Evolutionary conservation across 2,797 vertebrate species (phyloP), one percentile per base, ranked within the genome.

Genomic region (Arnoldichthys spilopterus): DNA sequence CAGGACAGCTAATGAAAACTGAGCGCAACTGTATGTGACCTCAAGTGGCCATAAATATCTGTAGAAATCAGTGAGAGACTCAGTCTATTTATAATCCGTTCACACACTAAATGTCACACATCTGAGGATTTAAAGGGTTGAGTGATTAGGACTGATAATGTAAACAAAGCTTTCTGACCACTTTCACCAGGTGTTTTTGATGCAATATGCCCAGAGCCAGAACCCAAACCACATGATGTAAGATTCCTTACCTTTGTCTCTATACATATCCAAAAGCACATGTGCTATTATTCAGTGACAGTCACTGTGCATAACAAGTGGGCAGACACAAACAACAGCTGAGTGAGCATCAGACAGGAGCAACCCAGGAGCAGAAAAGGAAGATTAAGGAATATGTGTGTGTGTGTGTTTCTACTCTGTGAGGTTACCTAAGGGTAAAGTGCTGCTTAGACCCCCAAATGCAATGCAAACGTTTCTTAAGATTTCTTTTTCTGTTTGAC

Each of bases 281-380:
- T 30, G 63, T 9, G 28, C 6, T 49, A 72, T 54, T 64, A 32
- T 78, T 22, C 61, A 24, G 67, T 6, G 47, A 53, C 67, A 69
- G 43, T 20, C 24, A 49, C 28, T 34, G 30, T 32, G 40, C 47
- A 66, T 40, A 45, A 68, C 51, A 45, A 68, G 43, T 61, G 75
- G 54, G 30, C 24, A 67, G 61, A 76, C 45, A 53, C 15, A 6
- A 56, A 54, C 49, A 26, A 58, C 9, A 20, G 37, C 18, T 20
- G 8, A 30, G 15, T 22, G 28, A 76, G 22, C 0, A 49, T 24
- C 26, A 69, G 37, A 56, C 63, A 5, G 28, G 18, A 43, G 54
- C 47, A 18, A 45, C 34, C 34, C 13, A 58, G 37, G 37, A 49
- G 62, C 0, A 67, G 24, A 37, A 3, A 26, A 11, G 24, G 43